Evolutionary conservation across 2,113 vertebrate genomes (phyloP).

Genomic region (Mastomys natalensis): DNA sequence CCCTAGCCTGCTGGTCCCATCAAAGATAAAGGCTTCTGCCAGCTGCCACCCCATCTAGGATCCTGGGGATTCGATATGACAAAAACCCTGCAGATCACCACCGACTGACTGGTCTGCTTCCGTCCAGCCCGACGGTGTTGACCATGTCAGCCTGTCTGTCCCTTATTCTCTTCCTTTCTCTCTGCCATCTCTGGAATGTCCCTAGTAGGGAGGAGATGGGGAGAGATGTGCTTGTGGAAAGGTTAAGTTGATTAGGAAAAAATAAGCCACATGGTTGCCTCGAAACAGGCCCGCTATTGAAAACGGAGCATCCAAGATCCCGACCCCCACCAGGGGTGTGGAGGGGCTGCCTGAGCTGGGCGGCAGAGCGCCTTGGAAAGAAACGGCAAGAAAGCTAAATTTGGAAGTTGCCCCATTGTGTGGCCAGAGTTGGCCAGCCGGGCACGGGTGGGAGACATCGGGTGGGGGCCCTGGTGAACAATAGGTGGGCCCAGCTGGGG

Average conservation of each 20-base stretch:
- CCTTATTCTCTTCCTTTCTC: constrained; percentile 59
- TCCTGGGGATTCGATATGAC: constrained; percentile 12
- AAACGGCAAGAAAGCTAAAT: constrained; percentile 84
- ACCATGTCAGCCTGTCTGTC: neutral
- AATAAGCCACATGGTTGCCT: constrained; percentile 81
- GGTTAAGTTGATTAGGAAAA: constrained; percentile 72
- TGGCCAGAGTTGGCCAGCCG: constrained; percentile 79
- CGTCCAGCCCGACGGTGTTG: neutral
- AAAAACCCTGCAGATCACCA: neutral
- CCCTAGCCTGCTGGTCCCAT: neutral
- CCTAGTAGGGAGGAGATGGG: constrained; percentile 61
- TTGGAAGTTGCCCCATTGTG: constrained; percentile 90
- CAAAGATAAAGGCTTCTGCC: neutral
- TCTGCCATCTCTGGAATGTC: constrained; percentile 74
- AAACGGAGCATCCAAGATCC: constrained; percentile 1
- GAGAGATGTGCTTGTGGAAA: constrained; percentile 77
- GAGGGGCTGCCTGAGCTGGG: constrained; percentile 35
- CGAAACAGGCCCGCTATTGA: constrained; percentile 81
- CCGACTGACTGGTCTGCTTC: neutral
- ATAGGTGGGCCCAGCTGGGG: constrained; percentile 88
- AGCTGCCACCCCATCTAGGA: neutral
- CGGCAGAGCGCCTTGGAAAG: constrained; percentile 79
- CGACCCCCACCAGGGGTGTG: constrained; percentile 73
- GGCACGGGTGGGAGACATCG: constrained; percentile 81
- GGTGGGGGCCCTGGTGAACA: constrained; percentile 86